Conservation (phyloP, 2,888 invertebrate genomes). For the Listrodromus nycthemerus region DNA sequence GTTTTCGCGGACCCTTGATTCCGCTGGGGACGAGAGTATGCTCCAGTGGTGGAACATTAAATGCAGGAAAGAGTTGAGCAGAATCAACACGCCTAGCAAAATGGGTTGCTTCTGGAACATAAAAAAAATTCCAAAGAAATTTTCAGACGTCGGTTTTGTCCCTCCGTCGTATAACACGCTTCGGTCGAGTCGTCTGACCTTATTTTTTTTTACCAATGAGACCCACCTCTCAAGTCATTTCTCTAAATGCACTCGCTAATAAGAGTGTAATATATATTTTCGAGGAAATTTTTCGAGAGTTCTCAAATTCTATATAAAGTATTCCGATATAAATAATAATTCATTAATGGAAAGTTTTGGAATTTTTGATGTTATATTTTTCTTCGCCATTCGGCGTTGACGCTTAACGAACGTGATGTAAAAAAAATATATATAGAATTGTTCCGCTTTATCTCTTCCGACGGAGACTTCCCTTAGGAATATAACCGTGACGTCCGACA, state of each 20-base stretch:
- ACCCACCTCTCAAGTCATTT: background rate
- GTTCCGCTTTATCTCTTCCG: background rate
- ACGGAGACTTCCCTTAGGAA: background rate
- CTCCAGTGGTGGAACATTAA: background rate
- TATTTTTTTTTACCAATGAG: background rate
- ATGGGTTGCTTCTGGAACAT: too few relatives aligned
- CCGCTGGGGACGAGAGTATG: background rate
- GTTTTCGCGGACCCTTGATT: conserved; percentile 45
- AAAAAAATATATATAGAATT: background rate
- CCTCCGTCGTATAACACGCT: background rate
- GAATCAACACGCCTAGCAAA: too few relatives aligned
- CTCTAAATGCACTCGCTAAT: background rate
- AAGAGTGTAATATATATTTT: background rate
- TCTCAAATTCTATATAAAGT: background rate
- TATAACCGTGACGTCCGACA: conserved; percentile 76
- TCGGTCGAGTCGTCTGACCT: background rate
- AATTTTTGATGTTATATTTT: too few relatives aligned
- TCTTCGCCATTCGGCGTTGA: too few relatives aligned
- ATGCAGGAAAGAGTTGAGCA: too few relatives aligned
- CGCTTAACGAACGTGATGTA: background rate
- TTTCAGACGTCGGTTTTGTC: too few relatives aligned
- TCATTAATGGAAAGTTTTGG: too few relatives aligned
- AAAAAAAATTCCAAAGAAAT: too few relatives aligned
- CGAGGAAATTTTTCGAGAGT: background rate
- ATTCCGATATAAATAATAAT: background rate